Conservation (phyloP, 35 echinoderm and acorn worm species). For the Lytechinus pictus region DNA sequence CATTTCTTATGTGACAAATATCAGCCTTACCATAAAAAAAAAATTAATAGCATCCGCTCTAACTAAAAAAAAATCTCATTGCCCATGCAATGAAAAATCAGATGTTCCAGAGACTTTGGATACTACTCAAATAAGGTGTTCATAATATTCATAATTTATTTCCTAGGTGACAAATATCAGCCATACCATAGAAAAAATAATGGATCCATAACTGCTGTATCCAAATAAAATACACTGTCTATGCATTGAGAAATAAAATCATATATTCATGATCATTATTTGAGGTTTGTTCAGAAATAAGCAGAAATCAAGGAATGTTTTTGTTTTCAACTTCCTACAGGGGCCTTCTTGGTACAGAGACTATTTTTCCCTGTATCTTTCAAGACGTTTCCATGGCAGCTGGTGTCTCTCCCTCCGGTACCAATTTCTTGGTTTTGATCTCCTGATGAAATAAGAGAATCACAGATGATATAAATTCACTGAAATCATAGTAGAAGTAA, state of each 20-base stretch:
- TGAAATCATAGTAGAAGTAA: too few species aligned
- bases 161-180: too few species aligned
- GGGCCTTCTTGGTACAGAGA: background rate
- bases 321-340: background rate
- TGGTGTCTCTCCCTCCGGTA: background rate
- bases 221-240: background rate
- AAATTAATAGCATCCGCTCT: too few species aligned
- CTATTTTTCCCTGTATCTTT: background rate
- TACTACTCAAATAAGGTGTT: too few species aligned
- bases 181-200: too few species aligned
- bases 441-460: background rate
- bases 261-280: background rate
- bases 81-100: too few species aligned
- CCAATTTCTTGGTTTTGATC: slow-evolving; percentile 32
- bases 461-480: too few species aligned
- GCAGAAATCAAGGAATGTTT: slow-evolving; percentile 3
- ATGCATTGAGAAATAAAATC: background rate
- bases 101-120: too few species aligned
- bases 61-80: too few species aligned
- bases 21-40: too few species aligned
- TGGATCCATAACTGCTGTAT: background rate
- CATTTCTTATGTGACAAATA: too few species aligned
- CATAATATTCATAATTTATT: too few species aligned
- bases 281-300: background rate
- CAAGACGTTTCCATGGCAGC: slow-evolving; percentile 43